These are phyloP conservation scores for Physeter macrocephalus DNA, from an alignment of 2,113 vertebrate species.

Conservation along the genomic window DNA sequence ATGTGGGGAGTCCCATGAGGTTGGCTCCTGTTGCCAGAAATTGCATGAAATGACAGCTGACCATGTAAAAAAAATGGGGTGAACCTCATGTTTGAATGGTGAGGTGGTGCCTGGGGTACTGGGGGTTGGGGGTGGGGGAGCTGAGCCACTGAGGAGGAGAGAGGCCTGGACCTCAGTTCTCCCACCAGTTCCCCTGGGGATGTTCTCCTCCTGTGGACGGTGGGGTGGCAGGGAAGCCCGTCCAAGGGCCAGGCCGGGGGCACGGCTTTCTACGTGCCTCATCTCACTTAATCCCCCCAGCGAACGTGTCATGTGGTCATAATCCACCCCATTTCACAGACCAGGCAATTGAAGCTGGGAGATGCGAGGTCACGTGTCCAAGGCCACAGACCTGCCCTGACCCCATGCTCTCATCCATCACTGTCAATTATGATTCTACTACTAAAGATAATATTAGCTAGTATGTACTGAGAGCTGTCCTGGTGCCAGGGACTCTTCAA, in stretches of 20 bases:
- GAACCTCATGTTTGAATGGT: neutral
- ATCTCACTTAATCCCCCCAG: neutral
- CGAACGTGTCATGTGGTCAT: neutral
- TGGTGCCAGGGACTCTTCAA: neutral
- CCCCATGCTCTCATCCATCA: neutral
- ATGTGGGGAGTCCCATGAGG: neutral
- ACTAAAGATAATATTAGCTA: rapidly evolving
- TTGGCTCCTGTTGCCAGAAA: neutral
- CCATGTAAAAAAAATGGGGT: too few species aligned
- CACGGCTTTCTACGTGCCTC: rapidly evolving
- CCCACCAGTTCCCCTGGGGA: neutral
- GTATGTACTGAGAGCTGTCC: neutral
- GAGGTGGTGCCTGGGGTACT: rapidly evolving
- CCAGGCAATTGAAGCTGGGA: neutral
- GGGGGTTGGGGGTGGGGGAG: neutral
- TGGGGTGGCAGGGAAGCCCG: too few species aligned
- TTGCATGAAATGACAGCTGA: neutral
- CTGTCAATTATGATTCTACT: rapidly evolving
- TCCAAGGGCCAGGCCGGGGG: neutral
- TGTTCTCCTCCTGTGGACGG: rapidly evolving
- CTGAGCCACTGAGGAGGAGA: rapidly evolving
- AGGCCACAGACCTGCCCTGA: neutral
- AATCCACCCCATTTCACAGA: neutral
- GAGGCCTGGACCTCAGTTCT: neutral
- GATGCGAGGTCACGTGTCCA: neutral